phyloP scores from a whole-genome alignment of 2,888 invertebrate species.

The Pammene aurita region DNA sequence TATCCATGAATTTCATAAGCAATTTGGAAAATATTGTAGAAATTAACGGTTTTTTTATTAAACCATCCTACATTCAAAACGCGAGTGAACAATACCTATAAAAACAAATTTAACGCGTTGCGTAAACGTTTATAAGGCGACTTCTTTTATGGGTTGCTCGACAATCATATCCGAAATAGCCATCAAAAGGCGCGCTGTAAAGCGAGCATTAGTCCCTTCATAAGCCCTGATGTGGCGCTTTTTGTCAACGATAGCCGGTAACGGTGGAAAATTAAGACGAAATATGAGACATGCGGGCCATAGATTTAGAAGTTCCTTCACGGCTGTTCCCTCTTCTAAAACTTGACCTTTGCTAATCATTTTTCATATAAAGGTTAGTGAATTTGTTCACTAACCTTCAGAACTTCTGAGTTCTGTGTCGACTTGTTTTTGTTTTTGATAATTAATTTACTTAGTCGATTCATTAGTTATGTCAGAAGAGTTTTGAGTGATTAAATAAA shows the following conservation, averaged over 20 bases:
- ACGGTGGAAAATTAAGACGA: constrained; percentile 34
- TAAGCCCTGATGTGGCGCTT: constrained; percentile 64
- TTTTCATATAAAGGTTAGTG: no score
- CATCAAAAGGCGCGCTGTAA: constrained; percentile 75
- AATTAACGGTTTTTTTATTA: constrained; percentile 28
- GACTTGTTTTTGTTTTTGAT: no score
- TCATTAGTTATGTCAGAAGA: no score
- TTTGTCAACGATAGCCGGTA: constrained; percentile 42
- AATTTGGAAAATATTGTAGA: constrained; percentile 25
- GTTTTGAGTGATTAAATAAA: no score
- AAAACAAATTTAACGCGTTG: constrained; percentile 50
- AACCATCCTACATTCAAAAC: constrained; percentile 23
- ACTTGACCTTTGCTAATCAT: no score
- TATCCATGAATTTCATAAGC: constrained; percentile 19
- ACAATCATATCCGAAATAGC: constrained; percentile 73
- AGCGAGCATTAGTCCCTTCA: constrained; percentile 72
- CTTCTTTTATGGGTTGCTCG: constrained; percentile 66
- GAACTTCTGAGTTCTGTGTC: no score
- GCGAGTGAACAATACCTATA: constrained; percentile 43
- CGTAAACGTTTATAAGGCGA: constrained; percentile 61
- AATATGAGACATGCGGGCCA: neutral
- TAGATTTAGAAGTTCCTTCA: no score
- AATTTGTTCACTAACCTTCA: no score
- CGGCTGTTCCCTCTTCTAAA: no score
- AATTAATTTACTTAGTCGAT: no score